These are phyloP conservation scores for Anastrepha ludens DNA, from an alignment of 1,140 invertebrate genomes.

Conservation along the genomic window DNA sequence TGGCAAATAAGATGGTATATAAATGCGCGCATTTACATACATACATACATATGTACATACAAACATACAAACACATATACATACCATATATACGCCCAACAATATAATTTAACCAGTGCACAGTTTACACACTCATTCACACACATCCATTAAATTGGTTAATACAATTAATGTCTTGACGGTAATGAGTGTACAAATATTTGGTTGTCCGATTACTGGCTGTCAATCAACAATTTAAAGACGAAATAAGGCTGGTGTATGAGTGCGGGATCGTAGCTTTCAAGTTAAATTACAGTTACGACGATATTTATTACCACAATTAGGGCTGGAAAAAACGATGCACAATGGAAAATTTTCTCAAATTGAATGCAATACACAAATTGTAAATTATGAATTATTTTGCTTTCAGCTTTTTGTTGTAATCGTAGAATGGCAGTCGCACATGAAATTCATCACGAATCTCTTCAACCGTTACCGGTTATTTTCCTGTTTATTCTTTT, in stretches of 20 bases:
- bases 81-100: too few species aligned
- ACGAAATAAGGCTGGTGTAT: background rate
- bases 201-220: conserved; percentile 17
- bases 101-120: too few species aligned
- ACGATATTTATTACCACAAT: background rate
- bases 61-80: background rate
- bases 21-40: conserved; percentile 3
- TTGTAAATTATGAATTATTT: conserved; percentile 24
- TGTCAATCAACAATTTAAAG: conserved; percentile 47
- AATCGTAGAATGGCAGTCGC: background rate
- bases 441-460: conserved; percentile 24
- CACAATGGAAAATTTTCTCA: conserved; percentile 18
- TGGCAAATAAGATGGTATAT: background rate
- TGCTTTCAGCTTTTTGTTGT: background rate
- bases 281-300: background rate
- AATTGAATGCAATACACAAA: background rate
- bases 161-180: conserved; percentile 43
- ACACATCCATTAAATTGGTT: conserved; percentile 34
- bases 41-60: background rate
- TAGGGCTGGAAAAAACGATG: conserved; percentile 1
- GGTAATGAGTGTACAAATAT: conserved; percentile 49
- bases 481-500: conserved; percentile 38
- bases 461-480: conserved; percentile 41
- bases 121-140: background rate
- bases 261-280: background rate